phyloP scores from a whole-genome alignment of 2,888 invertebrate species.

The Eupithecia vulgata region DNA sequence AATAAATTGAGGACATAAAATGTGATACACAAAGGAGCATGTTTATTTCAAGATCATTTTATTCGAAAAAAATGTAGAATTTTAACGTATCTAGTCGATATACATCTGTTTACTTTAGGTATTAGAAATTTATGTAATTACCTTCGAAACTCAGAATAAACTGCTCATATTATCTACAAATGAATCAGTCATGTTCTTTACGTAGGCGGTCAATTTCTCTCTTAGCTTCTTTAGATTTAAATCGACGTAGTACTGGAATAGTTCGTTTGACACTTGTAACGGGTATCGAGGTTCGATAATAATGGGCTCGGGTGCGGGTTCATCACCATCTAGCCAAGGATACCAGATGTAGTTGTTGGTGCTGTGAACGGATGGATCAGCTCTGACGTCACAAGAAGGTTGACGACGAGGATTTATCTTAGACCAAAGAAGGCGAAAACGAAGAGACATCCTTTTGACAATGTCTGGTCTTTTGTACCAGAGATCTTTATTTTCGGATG shows the following conservation, averaged over 20 bases:
- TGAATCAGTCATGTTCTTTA: slow-evolving; percentile 51
- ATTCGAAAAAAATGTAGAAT: slow-evolving; percentile 9
- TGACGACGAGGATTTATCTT: slow-evolving; percentile 51
- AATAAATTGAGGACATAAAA: slow-evolving; percentile 31
- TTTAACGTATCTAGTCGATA: not conserved
- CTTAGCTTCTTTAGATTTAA: slow-evolving; percentile 54
- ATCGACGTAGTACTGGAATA: slow-evolving; percentile 56
- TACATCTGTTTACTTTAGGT: not conserved
- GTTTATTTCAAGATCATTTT: slow-evolving; percentile 23
- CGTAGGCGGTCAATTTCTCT: slow-evolving; percentile 49
- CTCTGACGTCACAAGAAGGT: slow-evolving; percentile 50
- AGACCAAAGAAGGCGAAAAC: slow-evolving; percentile 55
- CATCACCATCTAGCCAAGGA: slow-evolving; percentile 56
- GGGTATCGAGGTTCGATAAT: slow-evolving; percentile 51
- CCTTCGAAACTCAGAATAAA: slow-evolving; percentile 43
- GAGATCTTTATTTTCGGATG: slow-evolving; percentile 56
- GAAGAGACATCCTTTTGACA: slow-evolving; percentile 52
- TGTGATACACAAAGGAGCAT: slow-evolving; percentile 15
- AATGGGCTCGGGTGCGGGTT: slow-evolving; percentile 44
- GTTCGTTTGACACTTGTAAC: slow-evolving; percentile 52
- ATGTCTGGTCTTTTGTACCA: slow-evolving; percentile 56
- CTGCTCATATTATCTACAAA: slow-evolving; percentile 51
- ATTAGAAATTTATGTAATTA: not conserved
- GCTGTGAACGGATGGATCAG: slow-evolving; percentile 50
- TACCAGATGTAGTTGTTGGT: slow-evolving; percentile 54